Conservation (phyloP, 2,888 invertebrate species). For the Bombyx huttoni region DNA sequence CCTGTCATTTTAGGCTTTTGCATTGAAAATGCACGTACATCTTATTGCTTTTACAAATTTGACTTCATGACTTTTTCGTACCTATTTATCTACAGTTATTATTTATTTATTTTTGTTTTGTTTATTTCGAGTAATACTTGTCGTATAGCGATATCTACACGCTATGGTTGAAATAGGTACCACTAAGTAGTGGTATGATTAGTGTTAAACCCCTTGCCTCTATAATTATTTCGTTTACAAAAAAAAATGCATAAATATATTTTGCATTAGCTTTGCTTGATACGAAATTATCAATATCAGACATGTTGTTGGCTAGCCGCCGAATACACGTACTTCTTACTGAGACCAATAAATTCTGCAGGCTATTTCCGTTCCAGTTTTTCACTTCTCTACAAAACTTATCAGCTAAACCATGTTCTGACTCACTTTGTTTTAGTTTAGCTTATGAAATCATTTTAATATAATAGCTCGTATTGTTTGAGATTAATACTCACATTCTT, state of each 20-base stretch:
- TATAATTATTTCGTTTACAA: no score
- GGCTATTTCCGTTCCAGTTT: constrained; percentile 42
- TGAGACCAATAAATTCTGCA: constrained; percentile 40
- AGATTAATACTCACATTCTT: not conserved
- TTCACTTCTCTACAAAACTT: constrained; percentile 20
- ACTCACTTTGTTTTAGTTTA: constrained; percentile 11
- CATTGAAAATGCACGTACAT: no score
- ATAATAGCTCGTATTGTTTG: not conserved
- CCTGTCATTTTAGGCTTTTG: no score
- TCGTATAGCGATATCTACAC: no score
- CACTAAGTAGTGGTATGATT: no score
- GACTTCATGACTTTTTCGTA: no score
- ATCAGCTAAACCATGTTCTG: constrained; percentile 12
- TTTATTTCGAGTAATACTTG: no score
- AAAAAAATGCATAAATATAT: constrained; percentile 5
- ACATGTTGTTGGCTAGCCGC: constrained; percentile 51
- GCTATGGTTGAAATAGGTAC: no score
- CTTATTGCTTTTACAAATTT: no score
- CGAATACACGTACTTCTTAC: constrained; percentile 46
- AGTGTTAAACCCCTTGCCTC: no score
- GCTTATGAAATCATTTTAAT: constrained; percentile 1
- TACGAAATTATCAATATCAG: constrained; percentile 40
- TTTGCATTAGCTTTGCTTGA: constrained; percentile 29
- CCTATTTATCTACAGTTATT: no score
- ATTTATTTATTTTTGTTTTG: no score